Evolutionary conservation across 2,113 vertebrate genomes (phyloP), one percentile per base, ranked within the genome.

Genomic region (Pyrgilauda ruficollis): DNA sequence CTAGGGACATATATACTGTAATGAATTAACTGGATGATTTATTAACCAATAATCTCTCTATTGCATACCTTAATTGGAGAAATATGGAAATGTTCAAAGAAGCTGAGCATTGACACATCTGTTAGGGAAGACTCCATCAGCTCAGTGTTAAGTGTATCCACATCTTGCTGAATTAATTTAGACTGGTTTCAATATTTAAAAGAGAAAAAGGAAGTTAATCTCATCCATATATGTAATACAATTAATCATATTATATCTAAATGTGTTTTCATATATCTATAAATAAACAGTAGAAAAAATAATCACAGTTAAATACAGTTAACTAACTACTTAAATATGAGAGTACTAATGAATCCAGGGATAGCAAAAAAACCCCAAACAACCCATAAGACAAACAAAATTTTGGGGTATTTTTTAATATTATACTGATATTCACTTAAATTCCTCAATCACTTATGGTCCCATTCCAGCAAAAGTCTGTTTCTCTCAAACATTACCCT

Each of bases 61-160:
- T 2, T 66, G 55, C 96, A 67, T 95, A 99, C 99, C 98, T 99
- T 99, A 94, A 99, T 96, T 88, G 99, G 99, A 52, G 99, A 99
- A 97, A 99, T 99, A 96, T 99, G 99, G 93, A 99, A 99, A 90
- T 99, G 98, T 87, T 99, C 98, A 53, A 99, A 99, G 98, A 99
- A 99, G 97, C 98, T 99, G 66, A 99, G 98, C 77, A 98, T 96
- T 14, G 99, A 99, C 10, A 98, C 80, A 55, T 99, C 99, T 7
- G 98, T 98, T 78, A 98, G 95, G 7, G 99, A 99, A 5, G 98
- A 97, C 90, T 99, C 99, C 98, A 98, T 98, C 70, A 99, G 93
- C 93, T 99, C 98, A 0, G 98, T 97, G 92, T 99, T 98, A 53
- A 99, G 97, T 9, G 97, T 95, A 97, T 99, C 98, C 47, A 99